Evolutionary conservation across 2,797 vertebrate species (phyloP), one percentile per base, ranked within the genome.

Genomic region (Crocodylus rhombifer): DNA sequence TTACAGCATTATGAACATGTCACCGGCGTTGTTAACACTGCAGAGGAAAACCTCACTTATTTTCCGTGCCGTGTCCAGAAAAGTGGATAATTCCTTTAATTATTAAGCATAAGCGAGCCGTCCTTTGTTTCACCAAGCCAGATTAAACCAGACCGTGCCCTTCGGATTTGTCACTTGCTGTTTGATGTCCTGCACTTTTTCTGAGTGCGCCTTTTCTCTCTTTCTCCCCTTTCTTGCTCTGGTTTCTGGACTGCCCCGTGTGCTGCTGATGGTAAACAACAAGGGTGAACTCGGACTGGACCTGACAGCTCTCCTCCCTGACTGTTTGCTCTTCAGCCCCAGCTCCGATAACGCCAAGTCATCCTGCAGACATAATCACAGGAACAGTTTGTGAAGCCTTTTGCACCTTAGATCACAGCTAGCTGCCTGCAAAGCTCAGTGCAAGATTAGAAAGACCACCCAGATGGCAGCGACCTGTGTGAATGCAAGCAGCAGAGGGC

Each of bases 1-100:
- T 96, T 93, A 94, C 91, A 94, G 97, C 97, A 97, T 94, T 95
- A 93, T 92, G 92, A 96, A 96, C 89, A 92, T 87, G 95, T 82
- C 96, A 96, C 67, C 87, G 84, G 77, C 90, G 80, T 90, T 71
- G 86, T 81, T 89, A 95, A 33, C 85, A 78, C 57, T 21, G 64
- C 81, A 85, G 84, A 84, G 88, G 65, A 85, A 94, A 95, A 88
- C 87, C 89, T 60, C 80, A 7, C 80, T 95, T 89, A 67, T 92
- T 90, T 86, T 79, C 4, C 90, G 87, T 51, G 84, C 87, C 89
- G 78, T 7, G 21, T 85, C 67, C 3, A 89, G 80, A 62, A 82
- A 82, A 92, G 71, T 28, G 0, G 13, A 95, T 61, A 61, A 30
- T 84, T 87, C 79, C 89, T 87, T 91, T 93, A 95, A 93, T 93